These are phyloP conservation scores for Thereva unica DNA, from an alignment of 2,888 invertebrate genomes.

Conservation along the genomic window DNA sequence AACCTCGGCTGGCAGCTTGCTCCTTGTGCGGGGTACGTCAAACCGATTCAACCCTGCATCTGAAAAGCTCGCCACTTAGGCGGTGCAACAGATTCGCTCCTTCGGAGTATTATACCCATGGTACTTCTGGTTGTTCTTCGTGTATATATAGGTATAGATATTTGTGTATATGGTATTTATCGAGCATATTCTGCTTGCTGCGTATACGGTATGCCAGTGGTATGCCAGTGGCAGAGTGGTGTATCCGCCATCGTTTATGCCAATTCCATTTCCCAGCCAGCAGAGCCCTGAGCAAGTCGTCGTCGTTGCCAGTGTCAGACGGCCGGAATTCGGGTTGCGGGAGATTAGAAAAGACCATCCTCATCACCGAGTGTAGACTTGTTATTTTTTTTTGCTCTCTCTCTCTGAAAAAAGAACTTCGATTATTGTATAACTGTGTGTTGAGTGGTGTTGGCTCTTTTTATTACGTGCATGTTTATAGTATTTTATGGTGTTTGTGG, in stretches of 20 bases:
- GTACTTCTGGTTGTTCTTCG: too few relatives aligned
- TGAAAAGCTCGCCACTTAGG: too few relatives aligned
- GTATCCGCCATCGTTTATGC: slow-evolving; percentile 14
- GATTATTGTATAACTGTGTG: slow-evolving; percentile 13
- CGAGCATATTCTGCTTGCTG: too few relatives aligned
- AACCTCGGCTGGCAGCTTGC: too few relatives aligned
- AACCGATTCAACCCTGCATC: too few relatives aligned
- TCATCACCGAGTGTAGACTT: neutral
- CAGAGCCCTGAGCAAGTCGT: slow-evolving; percentile 9
- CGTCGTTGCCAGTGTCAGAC: slow-evolving; percentile 9
- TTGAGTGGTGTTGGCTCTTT: slow-evolving; percentile 16
- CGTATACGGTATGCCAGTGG: slow-evolving; percentile 19
- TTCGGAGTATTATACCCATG: too few relatives aligned
- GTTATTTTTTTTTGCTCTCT: slow-evolving; percentile 6
- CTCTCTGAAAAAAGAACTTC: neutral
- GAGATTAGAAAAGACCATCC: too few relatives aligned
- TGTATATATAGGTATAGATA: too few relatives aligned
- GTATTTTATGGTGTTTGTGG: slow-evolving; percentile 25
- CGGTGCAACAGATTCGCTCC: too few relatives aligned
- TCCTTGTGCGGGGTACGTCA: too few relatives aligned
- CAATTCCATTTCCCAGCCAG: slow-evolving; percentile 22
- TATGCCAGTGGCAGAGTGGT: slow-evolving; percentile 6
- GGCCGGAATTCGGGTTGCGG: slow-evolving; percentile 5
- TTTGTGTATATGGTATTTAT: too few relatives aligned
- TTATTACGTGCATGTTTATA: slow-evolving; percentile 18